phyloP scores from a whole-genome alignment of 2,888 invertebrate species.

The Orgyia antiqua region DNA sequence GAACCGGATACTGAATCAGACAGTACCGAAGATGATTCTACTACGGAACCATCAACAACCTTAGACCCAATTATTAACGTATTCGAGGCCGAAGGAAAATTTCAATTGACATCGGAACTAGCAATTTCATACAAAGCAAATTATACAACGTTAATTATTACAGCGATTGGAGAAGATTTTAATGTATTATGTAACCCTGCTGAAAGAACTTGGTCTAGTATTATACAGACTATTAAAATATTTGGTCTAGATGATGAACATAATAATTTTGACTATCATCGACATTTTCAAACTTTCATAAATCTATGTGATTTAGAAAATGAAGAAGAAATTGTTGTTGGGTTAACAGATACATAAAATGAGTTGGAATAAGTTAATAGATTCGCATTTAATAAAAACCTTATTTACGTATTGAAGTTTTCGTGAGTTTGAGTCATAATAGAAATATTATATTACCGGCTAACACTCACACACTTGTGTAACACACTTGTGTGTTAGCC shows the following conservation, averaged over 20 bases:
- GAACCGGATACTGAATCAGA: constrained; percentile 8
- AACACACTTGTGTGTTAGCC: too few relatives aligned
- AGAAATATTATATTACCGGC: too few relatives aligned
- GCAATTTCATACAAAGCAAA: constrained; percentile 42
- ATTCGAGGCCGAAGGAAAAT: constrained; percentile 43
- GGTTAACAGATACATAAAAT: too few relatives aligned
- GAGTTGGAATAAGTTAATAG: too few relatives aligned
- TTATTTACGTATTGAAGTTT: too few relatives aligned
- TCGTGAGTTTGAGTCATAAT: too few relatives aligned
- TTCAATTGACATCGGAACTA: constrained; percentile 40
- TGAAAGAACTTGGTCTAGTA: constrained; percentile 31
- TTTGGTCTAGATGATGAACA: constrained; percentile 51
- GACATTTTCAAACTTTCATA: constrained; percentile 27
- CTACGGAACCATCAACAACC: constrained; percentile 4
- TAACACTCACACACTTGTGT: too few relatives aligned
- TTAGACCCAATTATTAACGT: constrained; percentile 4
- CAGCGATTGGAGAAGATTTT: constrained; percentile 36
- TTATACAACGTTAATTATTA: constrained; percentile 34
- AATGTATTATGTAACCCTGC: constrained; percentile 33
- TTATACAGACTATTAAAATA: constrained; percentile 40
- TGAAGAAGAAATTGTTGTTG: constrained; percentile 20
- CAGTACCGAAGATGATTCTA: constrained; percentile 3
- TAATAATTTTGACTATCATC: constrained; percentile 61
- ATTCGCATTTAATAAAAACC: too few relatives aligned
- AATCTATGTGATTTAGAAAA: constrained; percentile 43